A percentile compares a stretch with the other conserved stretches of the same genome.
Evolutionary conservation across 2,797 vertebrate genomes (phyloP).

Genomic region (Champsocephalus esox): DNA sequence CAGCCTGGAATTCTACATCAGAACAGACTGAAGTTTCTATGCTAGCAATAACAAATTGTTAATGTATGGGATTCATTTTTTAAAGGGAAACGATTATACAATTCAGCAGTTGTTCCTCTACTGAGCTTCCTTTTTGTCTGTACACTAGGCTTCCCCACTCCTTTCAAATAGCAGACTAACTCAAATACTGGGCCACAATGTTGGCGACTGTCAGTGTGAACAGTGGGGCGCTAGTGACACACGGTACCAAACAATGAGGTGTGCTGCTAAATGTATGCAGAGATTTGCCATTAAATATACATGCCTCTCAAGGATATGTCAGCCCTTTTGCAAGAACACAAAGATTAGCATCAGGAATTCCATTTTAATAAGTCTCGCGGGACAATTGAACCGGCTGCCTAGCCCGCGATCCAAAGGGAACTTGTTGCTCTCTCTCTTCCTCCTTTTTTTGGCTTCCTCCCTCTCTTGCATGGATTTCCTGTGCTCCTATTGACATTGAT

Average conservation of each 20-base stretch:
- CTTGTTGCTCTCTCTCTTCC: slow-evolving; percentile 74
- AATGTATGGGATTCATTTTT: slow-evolving; percentile 20
- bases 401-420: slow-evolving; percentile 73
- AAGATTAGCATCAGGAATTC: slow-evolving; percentile 84
- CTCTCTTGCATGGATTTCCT: slow-evolving; percentile 44
- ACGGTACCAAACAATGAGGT: slow-evolving; percentile 68
- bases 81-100: slow-evolving; percentile 23
- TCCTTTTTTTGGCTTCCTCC: slow-evolving; percentile 9
- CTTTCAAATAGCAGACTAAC: slow-evolving; percentile 35
- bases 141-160: slow-evolving; percentile 1
- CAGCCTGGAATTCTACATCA: not conserved
- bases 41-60: slow-evolving; percentile 5
- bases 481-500: slow-evolving; percentile 63
- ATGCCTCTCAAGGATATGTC: slow-evolving; percentile 79
- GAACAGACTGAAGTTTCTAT: slow-evolving; percentile 9
- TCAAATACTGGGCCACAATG: slow-evolving; percentile 51
- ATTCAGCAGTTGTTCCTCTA: slow-evolving; percentile 11
- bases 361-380: slow-evolving; percentile 84
- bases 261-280: slow-evolving; percentile 71
- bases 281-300: slow-evolving; percentile 81
- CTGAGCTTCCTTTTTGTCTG: not conserved
- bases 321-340: slow-evolving; percentile 78
- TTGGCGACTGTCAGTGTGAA: slow-evolving; percentile 57
- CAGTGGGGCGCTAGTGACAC: slow-evolving; percentile 58
- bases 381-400: slow-evolving; percentile 74